phyloP scores from a whole-genome alignment of 2,888 invertebrate genomes.

The Platycnemis pennipes region DNA sequence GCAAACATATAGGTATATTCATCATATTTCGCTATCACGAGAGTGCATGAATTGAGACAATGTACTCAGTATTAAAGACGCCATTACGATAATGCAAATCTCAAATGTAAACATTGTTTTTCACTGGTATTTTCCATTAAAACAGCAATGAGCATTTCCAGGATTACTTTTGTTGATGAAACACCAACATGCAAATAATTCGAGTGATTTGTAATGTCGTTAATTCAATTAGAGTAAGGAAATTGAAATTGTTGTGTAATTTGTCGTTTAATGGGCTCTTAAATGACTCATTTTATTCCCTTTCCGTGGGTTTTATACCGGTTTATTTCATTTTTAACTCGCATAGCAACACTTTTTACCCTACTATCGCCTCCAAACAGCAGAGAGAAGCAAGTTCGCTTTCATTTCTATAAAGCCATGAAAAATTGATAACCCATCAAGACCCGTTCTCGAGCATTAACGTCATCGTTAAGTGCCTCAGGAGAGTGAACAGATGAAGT shows the following conservation, averaged over 20 bases:
- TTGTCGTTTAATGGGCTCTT: conserved; percentile 45
- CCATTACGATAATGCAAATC: too few relatives aligned
- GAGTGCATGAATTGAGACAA: too few relatives aligned
- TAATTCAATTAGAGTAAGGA: conserved; percentile 6
- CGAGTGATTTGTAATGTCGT: background rate
- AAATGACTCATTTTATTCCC: conserved; percentile 34
- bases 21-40: too few relatives aligned
- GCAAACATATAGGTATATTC: too few relatives aligned
- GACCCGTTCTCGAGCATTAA: conserved; percentile 55
- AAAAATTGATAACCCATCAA: conserved; percentile 68
- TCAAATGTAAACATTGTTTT: too few relatives aligned
- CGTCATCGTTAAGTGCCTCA: conserved; percentile 48
- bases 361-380: conserved; percentile 47
- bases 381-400: conserved; percentile 58
- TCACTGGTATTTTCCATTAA: too few relatives aligned
- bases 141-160: too few relatives aligned
- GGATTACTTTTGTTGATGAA: background rate
- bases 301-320: conserved; percentile 22
- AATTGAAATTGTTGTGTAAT: conserved; percentile 50
- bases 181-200: background rate
- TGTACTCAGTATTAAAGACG: too few relatives aligned
- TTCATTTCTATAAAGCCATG: conserved; percentile 64
- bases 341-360: conserved; percentile 61
- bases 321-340: conserved; percentile 56
- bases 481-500: conserved; percentile 54